Evolutionary conservation across 2,113 vertebrate genomes (phyloP).

Genomic region (Nycticryphes semicollaris): DNA sequence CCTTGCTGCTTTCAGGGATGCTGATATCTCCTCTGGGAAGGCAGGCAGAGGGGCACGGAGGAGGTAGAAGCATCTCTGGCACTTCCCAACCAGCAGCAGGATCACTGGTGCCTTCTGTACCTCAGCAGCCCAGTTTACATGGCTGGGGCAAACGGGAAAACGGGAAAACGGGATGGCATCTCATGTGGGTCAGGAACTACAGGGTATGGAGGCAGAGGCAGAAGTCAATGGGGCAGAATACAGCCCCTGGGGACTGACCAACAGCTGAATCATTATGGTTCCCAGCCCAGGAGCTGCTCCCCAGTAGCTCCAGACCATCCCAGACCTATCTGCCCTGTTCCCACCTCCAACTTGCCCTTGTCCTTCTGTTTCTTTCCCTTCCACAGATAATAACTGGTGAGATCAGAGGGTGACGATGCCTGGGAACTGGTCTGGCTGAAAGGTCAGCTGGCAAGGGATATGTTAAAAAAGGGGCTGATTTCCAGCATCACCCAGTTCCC

Average conservation of each 20-base stretch:
- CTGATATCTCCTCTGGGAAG: not conserved
- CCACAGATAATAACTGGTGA: not conserved
- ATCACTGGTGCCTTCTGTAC: not conserved
- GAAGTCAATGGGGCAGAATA: accelerated
- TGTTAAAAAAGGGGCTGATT: not conserved
- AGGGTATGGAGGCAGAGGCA: accelerated
- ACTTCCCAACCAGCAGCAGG: not conserved
- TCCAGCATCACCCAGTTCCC: not conserved
- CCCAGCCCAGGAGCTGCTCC: not conserved
- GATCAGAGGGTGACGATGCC: not conserved
- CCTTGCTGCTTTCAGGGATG: not conserved
- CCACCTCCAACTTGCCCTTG: too few species aligned
- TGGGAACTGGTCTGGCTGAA: not conserved
- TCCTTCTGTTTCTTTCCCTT: not conserved
- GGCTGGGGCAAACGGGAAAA: not conserved
- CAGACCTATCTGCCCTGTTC: not conserved
- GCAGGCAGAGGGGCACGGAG: not conserved
- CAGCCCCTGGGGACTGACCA: not conserved
- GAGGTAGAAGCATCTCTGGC: not conserved
- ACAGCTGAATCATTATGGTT: not conserved
- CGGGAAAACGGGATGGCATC: not conserved
- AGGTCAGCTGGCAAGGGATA: not conserved
- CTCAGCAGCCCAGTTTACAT: not conserved
- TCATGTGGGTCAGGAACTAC: accelerated
- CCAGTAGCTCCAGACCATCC: not conserved